phyloP scores from a whole-genome alignment of 1,140 invertebrate genomes.

The Gerris buenoi region DNA sequence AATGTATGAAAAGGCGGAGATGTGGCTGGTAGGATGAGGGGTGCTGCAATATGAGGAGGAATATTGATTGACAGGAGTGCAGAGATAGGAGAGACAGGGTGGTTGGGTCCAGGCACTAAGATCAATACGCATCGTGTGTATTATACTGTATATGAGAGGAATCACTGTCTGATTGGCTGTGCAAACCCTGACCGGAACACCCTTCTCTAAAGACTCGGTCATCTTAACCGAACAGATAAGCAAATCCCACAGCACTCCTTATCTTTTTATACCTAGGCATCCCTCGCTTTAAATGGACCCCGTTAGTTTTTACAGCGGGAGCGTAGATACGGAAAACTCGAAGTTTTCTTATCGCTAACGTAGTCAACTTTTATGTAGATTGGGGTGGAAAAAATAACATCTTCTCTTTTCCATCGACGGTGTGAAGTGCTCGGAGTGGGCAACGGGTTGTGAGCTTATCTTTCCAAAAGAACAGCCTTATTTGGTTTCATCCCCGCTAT shows the following conservation, averaged over 20 bases:
- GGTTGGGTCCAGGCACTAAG: background rate
- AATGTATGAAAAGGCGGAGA: background rate
- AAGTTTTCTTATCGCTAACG: background rate
- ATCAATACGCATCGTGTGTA: background rate
- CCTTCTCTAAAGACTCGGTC: background rate
- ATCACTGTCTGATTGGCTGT: background rate
- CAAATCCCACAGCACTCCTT: background rate
- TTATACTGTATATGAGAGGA: background rate
- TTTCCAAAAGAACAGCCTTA: background rate
- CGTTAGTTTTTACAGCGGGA: background rate
- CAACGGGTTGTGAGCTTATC: background rate
- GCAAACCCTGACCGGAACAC: background rate
- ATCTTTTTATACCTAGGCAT: no score
- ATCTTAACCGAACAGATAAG: background rate
- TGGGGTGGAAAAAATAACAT: background rate
- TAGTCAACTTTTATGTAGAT: background rate
- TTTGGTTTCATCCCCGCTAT: background rate
- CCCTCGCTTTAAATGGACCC: background rate
- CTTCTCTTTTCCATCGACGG: background rate
- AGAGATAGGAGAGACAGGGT: background rate
- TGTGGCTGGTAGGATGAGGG: background rate
- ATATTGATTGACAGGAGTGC: background rate
- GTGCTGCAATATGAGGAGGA: no score
- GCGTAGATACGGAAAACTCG: background rate
- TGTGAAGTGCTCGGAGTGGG: background rate